phyloP scores from a whole-genome alignment of 1,140 invertebrate genomes.

The Ostrea denselamellosa region DNA sequence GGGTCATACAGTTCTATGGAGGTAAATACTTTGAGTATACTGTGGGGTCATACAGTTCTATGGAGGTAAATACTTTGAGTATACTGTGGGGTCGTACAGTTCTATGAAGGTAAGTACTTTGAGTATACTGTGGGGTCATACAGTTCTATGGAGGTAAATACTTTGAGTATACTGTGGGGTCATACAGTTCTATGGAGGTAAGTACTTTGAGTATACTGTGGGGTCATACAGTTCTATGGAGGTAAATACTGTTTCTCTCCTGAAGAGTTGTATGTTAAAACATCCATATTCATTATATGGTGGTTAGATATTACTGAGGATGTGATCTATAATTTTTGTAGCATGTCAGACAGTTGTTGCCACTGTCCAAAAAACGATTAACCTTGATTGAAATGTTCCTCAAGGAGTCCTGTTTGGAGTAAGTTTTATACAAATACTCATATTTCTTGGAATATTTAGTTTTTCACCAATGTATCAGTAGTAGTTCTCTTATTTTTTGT shows the following conservation, averaged over 20 bases:
- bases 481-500: neutral
- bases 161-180: slow-evolving; percentile 69
- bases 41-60: slow-evolving; percentile 66
- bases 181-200: slow-evolving; percentile 62
- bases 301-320: neutral
- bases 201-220: slow-evolving; percentile 65
- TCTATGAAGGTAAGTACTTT: slow-evolving; percentile 53
- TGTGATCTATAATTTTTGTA: slow-evolving; percentile 58
- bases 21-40: slow-evolving; percentile 61
- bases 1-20: slow-evolving; percentile 67
- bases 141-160: slow-evolving; percentile 57
- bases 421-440: slow-evolving; percentile 52
- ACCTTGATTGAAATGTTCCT: slow-evolving; percentile 76
- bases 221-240: slow-evolving; percentile 67
- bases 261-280: too few species aligned
- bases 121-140: slow-evolving; percentile 72
- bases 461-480: neutral
- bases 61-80: slow-evolving; percentile 59
- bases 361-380: slow-evolving; percentile 75
- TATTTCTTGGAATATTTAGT: too few species aligned
- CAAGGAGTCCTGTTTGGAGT: slow-evolving; percentile 74
- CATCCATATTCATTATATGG: neutral
- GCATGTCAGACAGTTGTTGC: slow-evolving; percentile 74
- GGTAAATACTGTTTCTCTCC: neutral
- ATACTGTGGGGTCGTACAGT: slow-evolving; percentile 69